These are phyloP conservation scores for Astyanax mexicanus DNA, from an alignment of 2,797 vertebrate genomes.

Conservation along the genomic window DNA sequence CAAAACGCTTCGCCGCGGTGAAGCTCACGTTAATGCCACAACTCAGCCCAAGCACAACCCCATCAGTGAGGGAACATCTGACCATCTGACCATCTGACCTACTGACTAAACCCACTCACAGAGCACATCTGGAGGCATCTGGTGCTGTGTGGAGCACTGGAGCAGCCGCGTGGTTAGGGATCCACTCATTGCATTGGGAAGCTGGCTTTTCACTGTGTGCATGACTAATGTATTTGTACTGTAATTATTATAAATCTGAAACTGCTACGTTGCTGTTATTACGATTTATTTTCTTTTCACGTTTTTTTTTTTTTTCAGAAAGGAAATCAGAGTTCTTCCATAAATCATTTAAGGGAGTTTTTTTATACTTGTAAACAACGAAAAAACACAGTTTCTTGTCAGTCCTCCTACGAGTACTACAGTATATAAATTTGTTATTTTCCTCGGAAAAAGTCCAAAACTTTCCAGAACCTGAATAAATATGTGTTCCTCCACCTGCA, in stretches of 20 bases:
- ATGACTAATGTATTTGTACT: constrained; percentile 81
- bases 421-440: constrained; percentile 45
- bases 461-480: constrained; percentile 4
- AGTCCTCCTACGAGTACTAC: constrained; percentile 30
- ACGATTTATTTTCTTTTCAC: constrained; percentile 4
- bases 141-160: neutral
- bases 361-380: neutral
- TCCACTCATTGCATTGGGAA: constrained; percentile 44
- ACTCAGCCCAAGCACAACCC: neutral
- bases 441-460: constrained; percentile 53
- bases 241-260: constrained; percentile 72
- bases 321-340: constrained; percentile 10
- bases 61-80: neutral
- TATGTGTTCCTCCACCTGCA: constrained; percentile 46
- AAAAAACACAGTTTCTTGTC: neutral
- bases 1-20: constrained; percentile 7
- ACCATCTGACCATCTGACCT: neutral
- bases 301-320: neutral
- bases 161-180: neutral
- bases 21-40: neutral
- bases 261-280: constrained; percentile 66
- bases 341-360: neutral
- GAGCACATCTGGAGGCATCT: too few relatives aligned
- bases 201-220: constrained; percentile 83
- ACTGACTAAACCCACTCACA: neutral